Evolutionary conservation across 2,888 invertebrate species (phyloP).

Genomic region (Seladonia tumulorum): DNA sequence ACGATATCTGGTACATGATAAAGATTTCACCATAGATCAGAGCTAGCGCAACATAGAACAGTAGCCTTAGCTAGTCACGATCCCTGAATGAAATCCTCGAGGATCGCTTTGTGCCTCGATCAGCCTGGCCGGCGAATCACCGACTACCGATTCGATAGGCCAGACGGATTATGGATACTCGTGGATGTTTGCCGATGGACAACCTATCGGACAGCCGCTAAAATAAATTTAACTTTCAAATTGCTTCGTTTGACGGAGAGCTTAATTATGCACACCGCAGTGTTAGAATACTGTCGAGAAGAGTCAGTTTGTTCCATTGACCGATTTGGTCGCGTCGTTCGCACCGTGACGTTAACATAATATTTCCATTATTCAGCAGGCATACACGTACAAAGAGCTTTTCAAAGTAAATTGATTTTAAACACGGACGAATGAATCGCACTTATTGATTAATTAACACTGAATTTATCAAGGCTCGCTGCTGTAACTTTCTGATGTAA

Average conservation of each 20-base stretch:
- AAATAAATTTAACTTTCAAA: conserved; percentile 26
- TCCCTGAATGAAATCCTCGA: conserved; percentile 62
- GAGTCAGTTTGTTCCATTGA: neutral
- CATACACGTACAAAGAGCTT: neutral
- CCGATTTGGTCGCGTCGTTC: neutral
- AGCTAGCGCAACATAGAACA: conserved; percentile 37
- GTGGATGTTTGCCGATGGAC: conserved; percentile 10
- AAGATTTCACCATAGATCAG: conserved; percentile 69
- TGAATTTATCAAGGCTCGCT: neutral
- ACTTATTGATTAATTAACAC: neutral
- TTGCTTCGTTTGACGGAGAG: neutral
- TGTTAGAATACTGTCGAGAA: neutral
- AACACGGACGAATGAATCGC: too few species aligned
- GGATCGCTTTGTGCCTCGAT: conserved; percentile 9
- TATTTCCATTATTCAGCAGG: neutral
- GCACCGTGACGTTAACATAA: neutral
- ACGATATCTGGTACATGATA: conserved; percentile 68
- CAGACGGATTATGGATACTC: conserved; percentile 17
- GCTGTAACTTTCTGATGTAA: too few species aligned
- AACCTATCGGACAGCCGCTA: neutral
- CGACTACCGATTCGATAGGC: conserved; percentile 12
- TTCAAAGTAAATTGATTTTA: neutral
- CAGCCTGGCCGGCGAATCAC: conserved; percentile 17
- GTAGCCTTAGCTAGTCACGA: conserved; percentile 62
- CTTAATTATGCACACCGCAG: neutral